Evolutionary conservation across 1,140 invertebrate species (phyloP).

Genomic region (Mactra quadrangularis): DNA sequence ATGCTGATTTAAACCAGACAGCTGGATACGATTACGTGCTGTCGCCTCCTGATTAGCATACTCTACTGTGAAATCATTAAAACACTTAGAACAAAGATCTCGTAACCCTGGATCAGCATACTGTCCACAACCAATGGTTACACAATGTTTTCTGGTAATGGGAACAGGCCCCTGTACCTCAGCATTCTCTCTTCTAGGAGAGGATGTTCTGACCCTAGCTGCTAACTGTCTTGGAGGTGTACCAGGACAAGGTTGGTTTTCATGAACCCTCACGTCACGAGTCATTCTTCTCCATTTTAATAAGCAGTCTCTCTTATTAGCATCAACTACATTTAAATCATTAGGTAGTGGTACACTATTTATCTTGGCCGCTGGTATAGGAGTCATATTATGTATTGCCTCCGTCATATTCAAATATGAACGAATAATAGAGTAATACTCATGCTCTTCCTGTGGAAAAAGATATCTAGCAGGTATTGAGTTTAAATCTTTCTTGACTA

Average conservation of each 20-base stretch:
- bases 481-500: slow-evolving; percentile 69
- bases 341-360: slow-evolving; percentile 60
- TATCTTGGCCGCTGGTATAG: slow-evolving; percentile 69
- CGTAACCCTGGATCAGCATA: slow-evolving; percentile 66
- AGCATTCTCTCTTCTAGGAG: background rate
- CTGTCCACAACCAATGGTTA: slow-evolving; percentile 65
- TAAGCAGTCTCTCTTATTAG: slow-evolving; percentile 64
- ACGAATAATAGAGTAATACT: slow-evolving; percentile 68
- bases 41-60: slow-evolving; percentile 51
- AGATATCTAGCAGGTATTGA: slow-evolving; percentile 74
- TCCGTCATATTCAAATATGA: slow-evolving; percentile 75
- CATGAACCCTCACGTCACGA: background rate
- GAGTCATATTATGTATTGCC: slow-evolving; percentile 59
- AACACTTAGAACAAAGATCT: slow-evolving; percentile 70
- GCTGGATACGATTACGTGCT: background rate
- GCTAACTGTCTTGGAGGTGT: background rate
- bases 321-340: slow-evolving; percentile 67
- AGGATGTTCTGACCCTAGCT: too few species aligned
- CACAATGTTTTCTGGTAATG: background rate
- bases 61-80: slow-evolving; percentile 66
- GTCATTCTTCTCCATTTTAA: slow-evolving; percentile 23
- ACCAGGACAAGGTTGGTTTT: background rate
- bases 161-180: background rate
- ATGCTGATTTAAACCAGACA: too few species aligned
- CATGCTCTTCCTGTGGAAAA: slow-evolving; percentile 70